phyloP scores from a whole-genome alignment of 2,113 vertebrate genomes.

The Nothobranchius furzeri region DNA sequence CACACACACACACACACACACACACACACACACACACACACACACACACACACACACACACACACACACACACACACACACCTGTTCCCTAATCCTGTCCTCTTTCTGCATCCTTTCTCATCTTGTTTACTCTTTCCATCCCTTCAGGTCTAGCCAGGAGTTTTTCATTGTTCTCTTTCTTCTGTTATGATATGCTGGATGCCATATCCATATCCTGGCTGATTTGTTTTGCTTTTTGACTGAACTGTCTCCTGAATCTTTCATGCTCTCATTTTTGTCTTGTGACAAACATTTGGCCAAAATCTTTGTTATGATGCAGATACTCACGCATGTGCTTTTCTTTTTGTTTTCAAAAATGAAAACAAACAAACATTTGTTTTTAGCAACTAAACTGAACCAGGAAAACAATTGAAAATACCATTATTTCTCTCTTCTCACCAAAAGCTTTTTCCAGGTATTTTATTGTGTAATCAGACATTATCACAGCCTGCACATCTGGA shows the following conservation, averaged over 20 bases:
- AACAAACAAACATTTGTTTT: not conserved
- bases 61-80: not conserved
- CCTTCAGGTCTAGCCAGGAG: not conserved
- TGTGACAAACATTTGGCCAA: not conserved
- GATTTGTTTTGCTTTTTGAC: not conserved
- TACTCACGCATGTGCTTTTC: not conserved
- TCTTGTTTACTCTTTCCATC: not conserved
- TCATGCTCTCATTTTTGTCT: not conserved
- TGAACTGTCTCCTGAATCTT: not conserved
- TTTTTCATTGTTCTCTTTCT: not conserved
- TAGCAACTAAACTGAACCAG: too few species aligned
- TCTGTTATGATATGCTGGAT: not conserved
- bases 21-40: too few species aligned
- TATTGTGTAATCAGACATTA: not conserved
- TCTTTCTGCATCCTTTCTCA: not conserved
- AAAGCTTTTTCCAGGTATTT: conserved; percentile 10
- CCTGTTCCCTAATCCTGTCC: not conserved
- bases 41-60: too few species aligned
- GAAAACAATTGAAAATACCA: too few species aligned
- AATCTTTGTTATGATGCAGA: not conserved
- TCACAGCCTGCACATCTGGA: conserved; percentile 12
- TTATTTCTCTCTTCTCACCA: fast-evolving
- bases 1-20: too few species aligned
- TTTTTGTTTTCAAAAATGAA: not conserved
- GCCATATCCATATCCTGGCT: too few species aligned